phyloP scores from a whole-genome alignment of 2,888 invertebrate species.

The Ischnus inquisitorius region DNA sequence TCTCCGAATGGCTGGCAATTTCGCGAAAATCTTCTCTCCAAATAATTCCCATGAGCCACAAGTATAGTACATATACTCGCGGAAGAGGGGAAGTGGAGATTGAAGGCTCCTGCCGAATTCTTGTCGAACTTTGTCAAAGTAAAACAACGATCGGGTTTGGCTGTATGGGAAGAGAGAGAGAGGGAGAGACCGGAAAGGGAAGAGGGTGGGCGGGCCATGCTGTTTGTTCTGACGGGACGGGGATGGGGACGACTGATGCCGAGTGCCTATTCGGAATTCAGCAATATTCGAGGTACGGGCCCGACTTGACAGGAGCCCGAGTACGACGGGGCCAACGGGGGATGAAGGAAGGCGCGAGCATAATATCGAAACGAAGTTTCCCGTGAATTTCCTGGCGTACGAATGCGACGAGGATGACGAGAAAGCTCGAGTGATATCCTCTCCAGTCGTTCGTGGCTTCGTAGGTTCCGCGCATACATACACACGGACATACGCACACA shows the following conservation, averaged over 20 bases:
- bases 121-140: constrained; percentile 53
- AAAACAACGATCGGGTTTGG: constrained; percentile 55
- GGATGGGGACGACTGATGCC: background rate
- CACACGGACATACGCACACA: background rate
- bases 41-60: background rate
- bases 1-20: background rate
- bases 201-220: constrained; percentile 14
- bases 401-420: constrained; percentile 31
- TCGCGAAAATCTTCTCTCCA: background rate
- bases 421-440: constrained; percentile 50
- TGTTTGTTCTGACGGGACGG: constrained; percentile 7
- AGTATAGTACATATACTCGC: background rate
- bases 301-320: constrained; percentile 39
- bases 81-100: background rate
- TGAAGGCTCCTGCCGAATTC: constrained; percentile 32
- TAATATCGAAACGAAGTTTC: constrained; percentile 66
- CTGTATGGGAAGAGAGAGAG: background rate
- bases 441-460: constrained; percentile 45
- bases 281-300: constrained; percentile 51
- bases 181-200: background rate
- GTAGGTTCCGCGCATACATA: constrained; percentile 29
- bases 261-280: constrained; percentile 55
- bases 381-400: constrained; percentile 52
- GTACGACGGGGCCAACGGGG: constrained; percentile 10
- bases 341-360: constrained; percentile 43